Conservation (phyloP, 2,888 invertebrate species). For the Nemoura dubitans region DNA sequence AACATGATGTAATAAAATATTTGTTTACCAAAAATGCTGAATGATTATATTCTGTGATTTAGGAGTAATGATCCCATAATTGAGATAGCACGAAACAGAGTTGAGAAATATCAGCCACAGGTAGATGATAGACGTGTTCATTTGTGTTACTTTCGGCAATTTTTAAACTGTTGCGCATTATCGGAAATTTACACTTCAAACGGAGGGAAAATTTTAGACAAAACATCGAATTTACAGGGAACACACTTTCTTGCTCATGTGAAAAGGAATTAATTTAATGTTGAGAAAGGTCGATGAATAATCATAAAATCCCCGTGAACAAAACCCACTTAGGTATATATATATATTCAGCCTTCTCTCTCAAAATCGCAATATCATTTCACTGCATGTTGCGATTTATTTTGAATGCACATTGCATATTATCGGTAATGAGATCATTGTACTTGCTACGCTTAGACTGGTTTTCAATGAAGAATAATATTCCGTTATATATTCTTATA, state of each 20-base stretch:
- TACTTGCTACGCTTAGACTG: slow-evolving; percentile 9
- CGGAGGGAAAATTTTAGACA: no score
- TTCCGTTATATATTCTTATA: neutral
- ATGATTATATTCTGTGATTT: neutral
- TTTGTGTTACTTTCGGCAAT: no score
- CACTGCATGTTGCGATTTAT: neutral
- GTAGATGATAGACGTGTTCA: no score
- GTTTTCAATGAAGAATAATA: slow-evolving; percentile 26
- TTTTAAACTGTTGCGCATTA: no score
- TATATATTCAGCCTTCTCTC: neutral
- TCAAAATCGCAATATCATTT: neutral
- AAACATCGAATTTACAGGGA: no score
- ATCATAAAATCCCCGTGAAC: neutral
- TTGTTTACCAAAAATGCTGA: slow-evolving; percentile 41
- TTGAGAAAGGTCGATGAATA: neutral
- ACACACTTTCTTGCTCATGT: no score
- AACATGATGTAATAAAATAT: slow-evolving; percentile 39
- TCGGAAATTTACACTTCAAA: no score
- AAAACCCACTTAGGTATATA: neutral
- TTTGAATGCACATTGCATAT: neutral
- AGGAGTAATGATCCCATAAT: neutral
- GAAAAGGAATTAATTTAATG: neutral
- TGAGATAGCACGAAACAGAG: neutral
- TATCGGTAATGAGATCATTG: slow-evolving; percentile 34
- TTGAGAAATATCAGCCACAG: no score